phyloP scores from a whole-genome alignment of 2,797 vertebrate genomes.

The Bradypus variegatus region DNA sequence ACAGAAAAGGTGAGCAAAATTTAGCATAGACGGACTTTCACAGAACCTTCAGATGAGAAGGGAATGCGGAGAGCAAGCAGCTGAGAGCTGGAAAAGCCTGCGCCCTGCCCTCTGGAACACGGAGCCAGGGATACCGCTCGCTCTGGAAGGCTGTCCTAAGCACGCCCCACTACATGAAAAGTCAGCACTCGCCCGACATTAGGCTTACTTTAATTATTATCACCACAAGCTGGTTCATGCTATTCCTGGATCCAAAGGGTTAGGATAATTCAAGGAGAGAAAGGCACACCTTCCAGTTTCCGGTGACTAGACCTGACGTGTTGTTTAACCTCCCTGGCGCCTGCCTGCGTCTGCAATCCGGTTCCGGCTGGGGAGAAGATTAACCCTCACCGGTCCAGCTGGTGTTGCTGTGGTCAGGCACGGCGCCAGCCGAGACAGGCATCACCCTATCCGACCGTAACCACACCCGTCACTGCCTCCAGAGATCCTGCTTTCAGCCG shows the following conservation, averaged over 20 bases:
- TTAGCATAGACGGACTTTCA: background rate
- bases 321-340: background rate
- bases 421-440: fast-evolving
- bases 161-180: background rate
- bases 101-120: background rate
- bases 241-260: background rate
- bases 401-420: no score
- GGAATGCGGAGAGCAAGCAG: background rate
- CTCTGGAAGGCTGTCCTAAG: background rate
- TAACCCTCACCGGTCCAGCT: background rate
- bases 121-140: background rate
- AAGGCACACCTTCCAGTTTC: background rate
- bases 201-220: background rate
- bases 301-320: background rate
- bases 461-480: background rate
- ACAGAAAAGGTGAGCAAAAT: background rate
- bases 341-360: fast-evolving
- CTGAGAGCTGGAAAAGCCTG: background rate
- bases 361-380: background rate
- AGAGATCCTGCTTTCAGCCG: background rate
- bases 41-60: background rate
- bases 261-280: background rate
- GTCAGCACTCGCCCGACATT: background rate
- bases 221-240: background rate
- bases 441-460: background rate